Percentiles rank a stretch among this genome's conserved stretches.
phyloP scores from a whole-genome alignment of 2,888 invertebrate genomes.

The Polydrusus cervinus region DNA sequence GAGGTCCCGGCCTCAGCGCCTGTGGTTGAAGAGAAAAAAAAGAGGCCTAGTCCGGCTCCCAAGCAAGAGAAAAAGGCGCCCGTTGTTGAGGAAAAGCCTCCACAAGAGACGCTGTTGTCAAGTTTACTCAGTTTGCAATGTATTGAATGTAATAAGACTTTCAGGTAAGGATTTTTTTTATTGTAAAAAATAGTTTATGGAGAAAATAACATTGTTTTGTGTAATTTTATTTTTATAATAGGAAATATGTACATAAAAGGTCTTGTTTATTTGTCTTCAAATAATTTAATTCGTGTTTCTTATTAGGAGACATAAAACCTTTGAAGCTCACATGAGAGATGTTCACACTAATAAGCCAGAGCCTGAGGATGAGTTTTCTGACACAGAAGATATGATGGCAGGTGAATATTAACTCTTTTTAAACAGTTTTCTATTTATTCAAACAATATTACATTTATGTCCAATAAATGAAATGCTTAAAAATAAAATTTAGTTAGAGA shows the following conservation, averaged over 20 bases:
- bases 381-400: slow-evolving; percentile 90
- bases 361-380: slow-evolving; percentile 83
- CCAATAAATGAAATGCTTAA: too few relatives aligned
- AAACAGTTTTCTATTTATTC: too few relatives aligned
- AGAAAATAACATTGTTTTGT: too few relatives aligned
- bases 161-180: slow-evolving; percentile 65
- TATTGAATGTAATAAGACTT: slow-evolving; percentile 73
- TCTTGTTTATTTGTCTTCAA: too few relatives aligned
- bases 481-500: too few relatives aligned
- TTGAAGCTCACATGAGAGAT: slow-evolving; percentile 77
- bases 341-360: slow-evolving; percentile 72
- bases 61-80: slow-evolving; percentile 48
- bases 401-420: slow-evolving; percentile 63
- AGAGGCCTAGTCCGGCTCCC: slow-evolving; percentile 38
- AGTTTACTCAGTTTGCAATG: slow-evolving; percentile 67
- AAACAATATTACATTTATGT: too few relatives aligned
- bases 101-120: slow-evolving; percentile 63
- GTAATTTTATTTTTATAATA: too few relatives aligned
- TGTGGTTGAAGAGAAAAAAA: slow-evolving; percentile 44
- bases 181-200: too few relatives aligned
- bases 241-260: too few relatives aligned
- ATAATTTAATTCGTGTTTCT: not conserved
- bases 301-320: slow-evolving; percentile 75
- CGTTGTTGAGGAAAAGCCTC: slow-evolving; percentile 43
- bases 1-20: slow-evolving; percentile 13